These are phyloP conservation scores for Gonioctena quinquepunctata DNA, from an alignment of 1,140 invertebrate genomes.

Conservation along the genomic window DNA sequence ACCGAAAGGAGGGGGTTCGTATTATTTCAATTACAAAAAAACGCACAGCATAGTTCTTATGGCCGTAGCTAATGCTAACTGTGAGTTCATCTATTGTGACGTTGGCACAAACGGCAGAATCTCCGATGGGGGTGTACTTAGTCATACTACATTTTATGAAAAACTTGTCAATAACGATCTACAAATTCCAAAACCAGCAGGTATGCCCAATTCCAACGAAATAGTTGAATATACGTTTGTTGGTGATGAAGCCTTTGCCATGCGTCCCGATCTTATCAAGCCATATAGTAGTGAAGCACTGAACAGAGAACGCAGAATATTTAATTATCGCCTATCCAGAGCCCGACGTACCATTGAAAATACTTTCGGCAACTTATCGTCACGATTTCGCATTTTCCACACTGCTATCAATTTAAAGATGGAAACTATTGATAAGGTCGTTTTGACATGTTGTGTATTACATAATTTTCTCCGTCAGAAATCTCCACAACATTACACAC, in stretches of 20 bases:
- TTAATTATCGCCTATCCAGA: conserved; percentile 31
- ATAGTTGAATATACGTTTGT: conserved; percentile 23
- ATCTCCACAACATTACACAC: conserved; percentile 14
- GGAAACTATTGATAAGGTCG: conserved; percentile 16
- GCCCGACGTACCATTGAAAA: conserved; percentile 55
- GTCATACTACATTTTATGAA: conserved; percentile 33
- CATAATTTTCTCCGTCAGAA: conserved; percentile 26
- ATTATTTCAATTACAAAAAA: conserved; percentile 61
- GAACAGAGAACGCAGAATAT: conserved; percentile 35
- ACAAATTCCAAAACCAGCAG: conserved; percentile 21
- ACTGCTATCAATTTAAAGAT: conserved; percentile 24
- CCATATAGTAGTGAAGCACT: conserved; percentile 51
- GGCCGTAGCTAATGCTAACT: conserved; percentile 57
- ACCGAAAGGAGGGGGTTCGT: conserved; percentile 42
- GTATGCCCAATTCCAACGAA: not conserved
- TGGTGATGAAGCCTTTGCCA: conserved; percentile 58
- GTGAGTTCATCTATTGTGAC: conserved; percentile 57
- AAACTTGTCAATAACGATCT: conserved; percentile 17
- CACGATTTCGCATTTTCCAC: conserved; percentile 49
- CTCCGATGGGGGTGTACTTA: conserved; percentile 52
- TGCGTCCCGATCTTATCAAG: conserved; percentile 55
- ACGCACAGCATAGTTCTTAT: conserved; percentile 57
- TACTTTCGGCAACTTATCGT: conserved; percentile 56
- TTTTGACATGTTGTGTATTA: conserved; percentile 21
- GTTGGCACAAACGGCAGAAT: conserved; percentile 43